Percentiles rank a stretch among this genome's conserved stretches.
Conservation (phyloP, 1,140 invertebrate species). For the Atta texana region DNA sequence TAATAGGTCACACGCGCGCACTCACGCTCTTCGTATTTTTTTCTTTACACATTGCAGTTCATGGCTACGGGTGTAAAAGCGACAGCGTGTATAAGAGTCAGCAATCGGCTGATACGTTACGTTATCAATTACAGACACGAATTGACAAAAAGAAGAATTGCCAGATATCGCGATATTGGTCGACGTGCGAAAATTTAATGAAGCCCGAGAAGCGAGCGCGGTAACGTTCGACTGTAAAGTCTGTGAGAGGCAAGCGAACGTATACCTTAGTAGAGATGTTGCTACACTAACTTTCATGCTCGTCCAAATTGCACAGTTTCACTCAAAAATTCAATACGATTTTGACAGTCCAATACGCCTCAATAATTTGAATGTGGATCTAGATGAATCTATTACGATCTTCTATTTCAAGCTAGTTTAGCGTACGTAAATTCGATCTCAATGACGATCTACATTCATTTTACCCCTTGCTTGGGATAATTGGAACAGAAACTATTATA, state of each 20-base stretch:
- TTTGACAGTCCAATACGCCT: constrained; percentile 35
- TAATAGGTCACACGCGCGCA: constrained; percentile 13
- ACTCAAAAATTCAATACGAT: constrained; percentile 54
- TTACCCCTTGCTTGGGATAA: background rate
- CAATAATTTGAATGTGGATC: constrained; percentile 49
- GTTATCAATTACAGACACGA: constrained; percentile 24
- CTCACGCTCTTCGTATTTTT: background rate
- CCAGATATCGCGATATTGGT: background rate
- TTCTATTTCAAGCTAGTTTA: constrained; percentile 34
- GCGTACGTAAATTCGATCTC: constrained; percentile 17
- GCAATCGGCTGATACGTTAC: background rate
- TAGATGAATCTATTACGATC: constrained; percentile 12
- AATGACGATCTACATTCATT: constrained; percentile 22
- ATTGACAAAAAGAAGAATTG: constrained; percentile 12
- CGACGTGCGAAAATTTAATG: constrained; percentile 39
- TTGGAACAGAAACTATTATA: constrained; percentile 46
- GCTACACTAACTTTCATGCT: constrained; percentile 44
- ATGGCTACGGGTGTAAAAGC: constrained; percentile 3
- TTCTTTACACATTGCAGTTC: background rate
- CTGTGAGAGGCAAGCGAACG: constrained; percentile 22
- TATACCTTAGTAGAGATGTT: constrained; percentile 26
- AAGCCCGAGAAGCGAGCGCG: constrained; percentile 9
- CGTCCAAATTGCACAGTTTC: constrained; percentile 59
- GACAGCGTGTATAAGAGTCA: background rate
- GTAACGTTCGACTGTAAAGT: constrained; percentile 7